A percentile compares a stretch with the other conserved stretches of the same genome.
Evolutionary conservation across 2,888 invertebrate genomes (phyloP).

Genomic region (Chironomus riparius): DNA sequence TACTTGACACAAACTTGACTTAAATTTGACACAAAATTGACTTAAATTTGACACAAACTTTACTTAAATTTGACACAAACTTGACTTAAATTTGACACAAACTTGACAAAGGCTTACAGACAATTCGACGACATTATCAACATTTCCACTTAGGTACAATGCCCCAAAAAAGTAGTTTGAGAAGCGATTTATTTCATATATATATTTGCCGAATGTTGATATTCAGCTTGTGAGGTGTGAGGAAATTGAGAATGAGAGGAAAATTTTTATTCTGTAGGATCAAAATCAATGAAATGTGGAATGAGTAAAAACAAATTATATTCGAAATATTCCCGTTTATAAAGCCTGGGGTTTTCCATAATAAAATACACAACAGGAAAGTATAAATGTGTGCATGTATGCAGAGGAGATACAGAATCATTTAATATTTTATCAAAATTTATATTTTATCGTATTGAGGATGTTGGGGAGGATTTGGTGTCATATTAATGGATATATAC

Average conservation of each 20-base stretch:
- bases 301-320: conserved; percentile 13
- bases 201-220: not conserved
- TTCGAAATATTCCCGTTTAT: conserved; percentile 2
- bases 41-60: too few relatives aligned
- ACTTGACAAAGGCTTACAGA: too few relatives aligned
- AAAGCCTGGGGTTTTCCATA: conserved; percentile 11
- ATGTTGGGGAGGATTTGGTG: not conserved
- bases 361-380: not conserved
- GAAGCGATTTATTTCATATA: too few relatives aligned
- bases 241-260: not conserved
- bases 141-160: too few relatives aligned
- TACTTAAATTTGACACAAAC: too few relatives aligned
- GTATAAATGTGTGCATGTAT: not conserved
- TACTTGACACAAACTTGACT: too few relatives aligned
- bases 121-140: too few relatives aligned
- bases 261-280: not conserved
- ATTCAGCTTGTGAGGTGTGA: not conserved
- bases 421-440: conserved; percentile 25
- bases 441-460: conserved; percentile 24
- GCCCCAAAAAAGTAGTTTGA: too few relatives aligned
- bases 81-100: too few relatives aligned
- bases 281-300: not conserved
- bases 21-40: too few relatives aligned
- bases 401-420: not conserved
- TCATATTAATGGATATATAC: too few relatives aligned